A percentile compares a stretch with the other conserved stretches of the same genome.
Evolutionary conservation across 2,888 invertebrate genomes (phyloP).

Genomic region (Lasiommata megera): DNA sequence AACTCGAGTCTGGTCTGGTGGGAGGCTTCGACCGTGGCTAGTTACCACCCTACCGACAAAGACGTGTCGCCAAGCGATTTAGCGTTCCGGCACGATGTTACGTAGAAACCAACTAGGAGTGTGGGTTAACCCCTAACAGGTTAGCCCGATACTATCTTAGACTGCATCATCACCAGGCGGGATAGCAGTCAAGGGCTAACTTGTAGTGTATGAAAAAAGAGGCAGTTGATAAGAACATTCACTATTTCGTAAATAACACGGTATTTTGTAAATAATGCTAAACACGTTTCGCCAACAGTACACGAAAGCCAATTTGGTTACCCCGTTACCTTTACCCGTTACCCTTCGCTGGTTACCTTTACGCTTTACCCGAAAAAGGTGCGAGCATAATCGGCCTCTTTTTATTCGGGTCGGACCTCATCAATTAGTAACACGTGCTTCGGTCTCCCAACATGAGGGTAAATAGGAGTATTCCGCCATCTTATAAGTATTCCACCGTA

Average conservation of each 20-base stretch:
- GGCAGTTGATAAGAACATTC: not conserved
- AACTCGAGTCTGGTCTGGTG: too few species aligned
- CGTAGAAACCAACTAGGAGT: too few species aligned
- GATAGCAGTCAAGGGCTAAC: too few species aligned
- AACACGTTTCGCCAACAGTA: slow-evolving; percentile 1
- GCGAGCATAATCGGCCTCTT: slow-evolving; percentile 55
- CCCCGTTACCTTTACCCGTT: not conserved
- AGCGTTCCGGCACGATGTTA: too few species aligned
- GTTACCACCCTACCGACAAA: too few species aligned
- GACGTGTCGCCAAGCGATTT: too few species aligned
- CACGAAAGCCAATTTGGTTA: slow-evolving; percentile 11
- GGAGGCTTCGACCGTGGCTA: too few species aligned
- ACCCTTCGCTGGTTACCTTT: not conserved
- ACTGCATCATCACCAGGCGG: too few species aligned
- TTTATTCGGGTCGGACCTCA: slow-evolving; percentile 63
- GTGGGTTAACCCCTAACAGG: too few species aligned
- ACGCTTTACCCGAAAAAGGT: slow-evolving; percentile 11
- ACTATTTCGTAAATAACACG: slow-evolving; percentile 1
- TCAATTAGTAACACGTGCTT: slow-evolving; percentile 72
- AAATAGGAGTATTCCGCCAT: slow-evolving; percentile 6
- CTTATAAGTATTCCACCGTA: slow-evolving; percentile 13
- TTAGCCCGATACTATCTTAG: too few species aligned
- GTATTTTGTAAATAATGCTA: not conserved
- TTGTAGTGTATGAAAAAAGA: too few species aligned
- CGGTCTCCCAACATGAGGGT: slow-evolving; percentile 55